Evolutionary conservation across 2,113 vertebrate species (phyloP).

Genomic region (Rhinolophus sinicus): DNA sequence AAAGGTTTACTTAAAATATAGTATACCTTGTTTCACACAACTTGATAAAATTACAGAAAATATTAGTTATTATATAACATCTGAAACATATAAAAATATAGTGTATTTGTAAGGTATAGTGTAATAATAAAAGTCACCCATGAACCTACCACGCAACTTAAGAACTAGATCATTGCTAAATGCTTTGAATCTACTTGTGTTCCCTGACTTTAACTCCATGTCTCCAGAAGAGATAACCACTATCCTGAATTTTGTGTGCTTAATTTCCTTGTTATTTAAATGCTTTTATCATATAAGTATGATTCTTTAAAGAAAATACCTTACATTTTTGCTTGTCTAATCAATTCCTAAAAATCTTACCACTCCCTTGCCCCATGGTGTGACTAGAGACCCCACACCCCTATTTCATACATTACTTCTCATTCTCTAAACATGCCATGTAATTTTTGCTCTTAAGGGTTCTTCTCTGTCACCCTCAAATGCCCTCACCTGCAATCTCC

Average conservation of each 20-base stretch:
- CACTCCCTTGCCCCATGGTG: background rate
- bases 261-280: background rate
- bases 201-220: background rate
- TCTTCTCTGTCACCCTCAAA: background rate
- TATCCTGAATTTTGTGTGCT: background rate
- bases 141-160: background rate
- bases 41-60: conserved; percentile 6
- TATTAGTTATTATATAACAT: background rate
- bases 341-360: background rate
- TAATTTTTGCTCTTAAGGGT: background rate
- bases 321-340: background rate
- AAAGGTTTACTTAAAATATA: background rate
- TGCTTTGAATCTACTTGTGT: background rate
- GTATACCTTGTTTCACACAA: background rate
- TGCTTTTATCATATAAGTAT: background rate
- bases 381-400: background rate
- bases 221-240: background rate
- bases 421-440: background rate
- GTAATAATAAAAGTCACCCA: background rate
- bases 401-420: background rate
- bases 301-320: background rate
- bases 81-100: background rate
- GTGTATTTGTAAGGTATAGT: background rate
- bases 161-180: background rate
- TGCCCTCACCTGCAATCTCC: background rate